Evolutionary conservation across 2,113 vertebrate genomes (phyloP).

Genomic region (Onychostoma macrolepis): DNA sequence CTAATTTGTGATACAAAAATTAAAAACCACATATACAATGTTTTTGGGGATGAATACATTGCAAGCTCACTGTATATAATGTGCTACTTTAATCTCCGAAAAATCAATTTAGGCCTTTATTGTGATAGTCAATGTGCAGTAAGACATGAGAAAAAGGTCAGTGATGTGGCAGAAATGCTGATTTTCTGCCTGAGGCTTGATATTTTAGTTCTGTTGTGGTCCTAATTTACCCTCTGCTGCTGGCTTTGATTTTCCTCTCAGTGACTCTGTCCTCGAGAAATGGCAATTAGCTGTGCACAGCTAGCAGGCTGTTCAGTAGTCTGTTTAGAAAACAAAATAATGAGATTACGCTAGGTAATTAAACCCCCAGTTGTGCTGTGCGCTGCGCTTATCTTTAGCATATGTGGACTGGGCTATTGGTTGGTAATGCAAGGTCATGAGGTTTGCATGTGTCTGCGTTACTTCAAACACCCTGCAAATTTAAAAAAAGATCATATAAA

Average conservation of each 20-base stretch:
- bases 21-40: neutral
- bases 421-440: conserved; percentile 31
- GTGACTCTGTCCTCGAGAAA: conserved; percentile 54
- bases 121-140: conserved; percentile 20
- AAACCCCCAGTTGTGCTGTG: conserved; percentile 50
- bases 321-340: conserved; percentile 62
- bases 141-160: conserved; percentile 44
- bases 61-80: conserved; percentile 1
- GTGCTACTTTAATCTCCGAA: neutral
- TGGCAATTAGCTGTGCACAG: conserved; percentile 53
- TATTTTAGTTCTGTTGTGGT: conserved; percentile 48
- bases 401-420: conserved; percentile 7
- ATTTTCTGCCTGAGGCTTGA: conserved; percentile 49
- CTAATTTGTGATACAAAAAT: neutral
- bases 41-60: neutral
- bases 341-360: conserved; percentile 56
- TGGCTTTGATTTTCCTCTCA: conserved; percentile 55
- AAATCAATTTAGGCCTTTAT: neutral
- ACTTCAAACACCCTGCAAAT: neutral
- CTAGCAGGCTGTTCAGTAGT: conserved; percentile 56
- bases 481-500: conserved; percentile 32
- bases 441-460: conserved; percentile 3
- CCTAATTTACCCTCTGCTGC: conserved; percentile 53
- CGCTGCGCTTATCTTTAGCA: conserved; percentile 48
- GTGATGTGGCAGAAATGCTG: conserved; percentile 25